Evolutionary conservation across 2,113 vertebrate genomes (phyloP).

Genomic region (Entelurus aequoreus): DNA sequence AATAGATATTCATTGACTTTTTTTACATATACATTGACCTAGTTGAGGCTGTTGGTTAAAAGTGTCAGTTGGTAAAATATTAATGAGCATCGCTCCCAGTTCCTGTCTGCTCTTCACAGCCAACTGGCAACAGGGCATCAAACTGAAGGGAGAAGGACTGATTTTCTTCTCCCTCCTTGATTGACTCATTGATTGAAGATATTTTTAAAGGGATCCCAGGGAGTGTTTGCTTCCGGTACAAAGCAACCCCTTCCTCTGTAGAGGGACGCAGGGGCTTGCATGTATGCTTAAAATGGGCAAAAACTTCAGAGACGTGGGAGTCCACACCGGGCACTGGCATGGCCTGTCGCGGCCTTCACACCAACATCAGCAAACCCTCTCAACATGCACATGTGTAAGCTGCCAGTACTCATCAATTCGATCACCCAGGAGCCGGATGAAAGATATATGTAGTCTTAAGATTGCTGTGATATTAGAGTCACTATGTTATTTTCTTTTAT

Average conservation of each 20-base stretch:
- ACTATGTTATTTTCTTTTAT: conserved; percentile 44
- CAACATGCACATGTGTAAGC: conserved; percentile 36
- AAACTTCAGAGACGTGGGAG: conserved; percentile 70
- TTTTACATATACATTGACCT: conserved; percentile 80
- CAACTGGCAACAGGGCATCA: conserved; percentile 78
- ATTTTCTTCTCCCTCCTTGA: conserved; percentile 71
- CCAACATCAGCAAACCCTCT: conserved; percentile 52
- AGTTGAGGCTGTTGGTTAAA: conserved; percentile 76
- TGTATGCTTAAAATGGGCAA: conserved; percentile 77
- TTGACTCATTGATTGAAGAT: conserved; percentile 85
- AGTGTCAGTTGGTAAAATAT: conserved; percentile 79
- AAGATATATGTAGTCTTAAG: conserved; percentile 57
- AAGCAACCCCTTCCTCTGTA: conserved; percentile 70
- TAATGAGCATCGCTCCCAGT: conserved; percentile 75
- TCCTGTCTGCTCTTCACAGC: conserved; percentile 73
- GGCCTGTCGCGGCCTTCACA: conserved; percentile 63
- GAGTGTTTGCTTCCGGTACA: conserved; percentile 75
- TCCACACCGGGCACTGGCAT: conserved; percentile 66
- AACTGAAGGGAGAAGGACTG: conserved; percentile 70
- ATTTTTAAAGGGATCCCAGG: conserved; percentile 81
- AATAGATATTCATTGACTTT: conserved; percentile 70
- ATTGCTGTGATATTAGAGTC: conserved; percentile 50
- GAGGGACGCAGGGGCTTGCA: conserved; percentile 65
- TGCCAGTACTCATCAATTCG: conserved; percentile 65
- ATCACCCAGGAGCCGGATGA: conserved; percentile 67